Conservation (phyloP, 2,797 vertebrate genomes). For the Falco biarmicus region DNA sequence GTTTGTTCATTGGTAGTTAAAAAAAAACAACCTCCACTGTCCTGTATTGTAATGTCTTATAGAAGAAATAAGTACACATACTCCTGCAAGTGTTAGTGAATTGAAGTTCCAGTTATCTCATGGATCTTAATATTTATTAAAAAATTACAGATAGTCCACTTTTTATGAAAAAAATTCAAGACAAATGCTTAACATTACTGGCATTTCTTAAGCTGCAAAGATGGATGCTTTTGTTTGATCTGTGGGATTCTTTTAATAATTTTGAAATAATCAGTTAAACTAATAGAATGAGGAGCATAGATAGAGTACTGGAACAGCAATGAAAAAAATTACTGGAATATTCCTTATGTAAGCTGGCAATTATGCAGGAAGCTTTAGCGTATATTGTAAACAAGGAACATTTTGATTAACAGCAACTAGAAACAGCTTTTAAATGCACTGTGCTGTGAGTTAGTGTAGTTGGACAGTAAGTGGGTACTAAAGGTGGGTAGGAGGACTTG, state of each 20-base stretch:
- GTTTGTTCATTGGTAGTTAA: not conserved
- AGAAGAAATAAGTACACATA: not conserved
- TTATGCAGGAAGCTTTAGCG: not conserved
- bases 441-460: not conserved
- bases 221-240: not conserved
- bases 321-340: not conserved
- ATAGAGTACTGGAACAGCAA: not conserved
- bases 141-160: not conserved
- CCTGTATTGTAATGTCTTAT: not conserved
- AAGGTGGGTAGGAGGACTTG: too few species aligned
- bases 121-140: not conserved
- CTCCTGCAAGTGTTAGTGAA: not conserved
- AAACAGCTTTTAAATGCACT: not conserved
- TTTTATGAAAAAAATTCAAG: not conserved
- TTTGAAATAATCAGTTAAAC: not conserved
- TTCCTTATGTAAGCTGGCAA: not conserved
- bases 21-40: fast-evolving
- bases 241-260: not conserved
- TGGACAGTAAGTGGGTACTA: not conserved
- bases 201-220: not conserved
- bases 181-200: not conserved
- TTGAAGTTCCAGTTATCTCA: not conserved
- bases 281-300: not conserved
- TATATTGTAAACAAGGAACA: not conserved
- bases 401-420: not conserved